phyloP scores from a whole-genome alignment of 2,797 vertebrate genomes.

The Zalophus californianus region DNA sequence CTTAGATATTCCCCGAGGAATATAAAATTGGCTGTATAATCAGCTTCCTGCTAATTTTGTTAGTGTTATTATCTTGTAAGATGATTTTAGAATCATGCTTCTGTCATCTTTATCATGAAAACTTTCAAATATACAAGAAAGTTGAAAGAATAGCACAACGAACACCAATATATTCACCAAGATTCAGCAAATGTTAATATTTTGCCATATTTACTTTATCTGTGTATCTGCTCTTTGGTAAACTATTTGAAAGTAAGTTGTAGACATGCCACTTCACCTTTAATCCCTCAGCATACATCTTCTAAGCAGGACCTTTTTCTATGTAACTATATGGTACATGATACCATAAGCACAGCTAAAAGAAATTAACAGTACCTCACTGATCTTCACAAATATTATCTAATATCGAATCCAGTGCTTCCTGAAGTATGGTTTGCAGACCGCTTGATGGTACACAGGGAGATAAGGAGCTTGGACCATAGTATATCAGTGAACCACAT shows the following conservation, averaged over 20 bases:
- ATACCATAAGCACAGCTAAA: not conserved
- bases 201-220: not conserved
- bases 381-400: not conserved
- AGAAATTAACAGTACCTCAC: not conserved
- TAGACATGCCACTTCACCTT: not conserved
- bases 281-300: not conserved
- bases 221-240: not conserved
- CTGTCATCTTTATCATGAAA: conserved; percentile 39
- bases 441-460: not conserved
- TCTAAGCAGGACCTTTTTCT: conserved; percentile 38
- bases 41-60: conserved; percentile 6
- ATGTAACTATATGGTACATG: not conserved
- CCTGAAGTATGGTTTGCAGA: not conserved
- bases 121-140: not conserved
- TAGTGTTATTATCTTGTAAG: not conserved
- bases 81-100: not conserved
- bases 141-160: not conserved
- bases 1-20: not conserved
- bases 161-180: not conserved
- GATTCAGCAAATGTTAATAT: conserved; percentile 29
- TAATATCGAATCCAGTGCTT: not conserved
- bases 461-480: not conserved
- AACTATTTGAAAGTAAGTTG: conserved; percentile 7
- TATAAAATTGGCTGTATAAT: not conserved
- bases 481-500: not conserved